Conservation (phyloP, 1,140 invertebrate genomes). For the Pseudobourletiella spinata region DNA sequence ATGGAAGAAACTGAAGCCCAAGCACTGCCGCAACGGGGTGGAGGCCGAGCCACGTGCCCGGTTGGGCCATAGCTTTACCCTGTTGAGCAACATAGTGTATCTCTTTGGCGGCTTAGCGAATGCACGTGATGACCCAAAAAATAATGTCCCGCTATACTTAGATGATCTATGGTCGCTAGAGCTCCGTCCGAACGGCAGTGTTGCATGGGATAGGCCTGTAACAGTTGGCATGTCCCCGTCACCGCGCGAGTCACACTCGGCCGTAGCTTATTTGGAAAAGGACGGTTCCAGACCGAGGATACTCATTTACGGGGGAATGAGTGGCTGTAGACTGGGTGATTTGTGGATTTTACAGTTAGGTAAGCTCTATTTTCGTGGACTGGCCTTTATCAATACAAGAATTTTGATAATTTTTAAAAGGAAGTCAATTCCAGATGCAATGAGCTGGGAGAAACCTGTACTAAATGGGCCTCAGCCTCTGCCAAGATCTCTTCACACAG, state of each 20-base stretch:
- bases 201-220: slow-evolving; percentile 80
- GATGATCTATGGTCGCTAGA: slow-evolving; percentile 91
- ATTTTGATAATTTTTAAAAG: neutral
- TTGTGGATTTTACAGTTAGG: slow-evolving; percentile 86
- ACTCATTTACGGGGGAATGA: slow-evolving; percentile 99
- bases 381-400: too few relatives aligned
- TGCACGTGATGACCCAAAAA: slow-evolving; percentile 94
- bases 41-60: slow-evolving; percentile 80
- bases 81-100: slow-evolving; percentile 87
- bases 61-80: slow-evolving; percentile 93
- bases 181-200: slow-evolving; percentile 61
- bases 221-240: slow-evolving; percentile 76
- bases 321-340: slow-evolving; percentile 87
- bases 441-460: slow-evolving; percentile 83
- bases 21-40: slow-evolving; percentile 59
- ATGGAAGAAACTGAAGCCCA: slow-evolving; percentile 88
- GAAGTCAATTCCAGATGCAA: slow-evolving; percentile 53
- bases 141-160: slow-evolving; percentile 84
- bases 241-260: slow-evolving; percentile 92
- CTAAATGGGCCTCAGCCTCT: slow-evolving; percentile 77
- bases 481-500: slow-evolving; percentile 89
- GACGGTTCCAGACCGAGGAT: slow-evolving; percentile 67
- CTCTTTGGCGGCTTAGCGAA: slow-evolving; percentile 98
- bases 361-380: too few relatives aligned
- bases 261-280: slow-evolving; percentile 78